Evolutionary conservation across 2,113 vertebrate genomes (phyloP).

Genomic region (Geothlypis trichas): DNA sequence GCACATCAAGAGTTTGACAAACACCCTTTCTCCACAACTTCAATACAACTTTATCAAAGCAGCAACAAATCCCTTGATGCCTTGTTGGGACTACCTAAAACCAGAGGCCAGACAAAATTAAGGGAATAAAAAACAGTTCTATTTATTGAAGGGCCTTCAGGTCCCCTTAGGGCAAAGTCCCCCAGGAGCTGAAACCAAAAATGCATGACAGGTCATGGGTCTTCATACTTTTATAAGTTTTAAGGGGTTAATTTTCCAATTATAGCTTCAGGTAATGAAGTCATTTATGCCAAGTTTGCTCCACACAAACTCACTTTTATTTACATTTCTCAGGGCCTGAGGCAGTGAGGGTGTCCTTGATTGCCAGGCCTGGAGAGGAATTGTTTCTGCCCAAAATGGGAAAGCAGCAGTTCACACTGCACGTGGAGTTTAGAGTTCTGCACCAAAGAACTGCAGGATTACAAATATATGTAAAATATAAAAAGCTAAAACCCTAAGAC

Average conservation of each 20-base stretch:
- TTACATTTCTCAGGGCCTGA: neutral
- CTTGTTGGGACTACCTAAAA: neutral
- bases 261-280: neutral
- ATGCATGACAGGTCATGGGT: accelerated
- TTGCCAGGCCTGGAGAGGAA: neutral
- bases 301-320: neutral
- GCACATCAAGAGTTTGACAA: neutral
- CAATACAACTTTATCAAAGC: neutral
- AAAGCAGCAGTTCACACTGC: accelerated
- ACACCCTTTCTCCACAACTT: neutral
- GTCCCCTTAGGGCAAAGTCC: accelerated
- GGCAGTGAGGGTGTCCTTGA: neutral
- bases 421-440: accelerated
- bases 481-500: neutral
- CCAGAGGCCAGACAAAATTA: neutral
- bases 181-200: neutral
- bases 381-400: neutral
- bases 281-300: neutral
- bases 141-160: neutral
- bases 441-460: neutral
- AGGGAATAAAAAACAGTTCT: neutral
- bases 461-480: neutral
- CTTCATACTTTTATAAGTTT: neutral
- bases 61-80: neutral
- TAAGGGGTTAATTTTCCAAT: neutral